Percentiles rank a stretch among this genome's conserved stretches.
Conservation (phyloP, 2,113 vertebrate genomes). For the Elgaria multicarinata region DNA sequence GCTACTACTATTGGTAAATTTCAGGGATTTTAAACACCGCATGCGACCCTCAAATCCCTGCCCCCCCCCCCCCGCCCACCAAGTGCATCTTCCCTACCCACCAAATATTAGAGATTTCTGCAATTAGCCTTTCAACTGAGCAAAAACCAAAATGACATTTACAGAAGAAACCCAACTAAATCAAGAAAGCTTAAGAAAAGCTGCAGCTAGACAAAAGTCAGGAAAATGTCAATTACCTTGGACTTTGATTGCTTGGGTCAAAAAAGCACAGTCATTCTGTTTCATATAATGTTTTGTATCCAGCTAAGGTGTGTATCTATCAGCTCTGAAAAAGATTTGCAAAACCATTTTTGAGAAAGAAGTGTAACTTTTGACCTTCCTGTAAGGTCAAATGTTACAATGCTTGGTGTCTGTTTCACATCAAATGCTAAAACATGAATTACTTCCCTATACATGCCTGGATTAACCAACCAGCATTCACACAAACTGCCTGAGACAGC, state of each 20-base stretch:
- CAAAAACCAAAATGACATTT: slow-evolving; percentile 8
- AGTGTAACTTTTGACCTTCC: slow-evolving; percentile 75
- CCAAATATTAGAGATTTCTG: slow-evolving; percentile 33
- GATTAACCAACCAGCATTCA: not conserved
- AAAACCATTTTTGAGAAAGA: slow-evolving; percentile 86
- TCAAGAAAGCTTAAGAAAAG: slow-evolving; percentile 73
- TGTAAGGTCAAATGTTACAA: slow-evolving; percentile 65
- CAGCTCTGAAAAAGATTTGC: slow-evolving; percentile 89
- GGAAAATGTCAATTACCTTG: slow-evolving; percentile 85
- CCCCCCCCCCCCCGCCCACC: not conserved
- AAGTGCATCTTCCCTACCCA: slow-evolving; percentile 43
- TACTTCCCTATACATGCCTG: not conserved
- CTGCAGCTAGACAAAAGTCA: slow-evolving; percentile 82
- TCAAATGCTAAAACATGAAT: slow-evolving; percentile 24
- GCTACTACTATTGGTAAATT: not conserved
- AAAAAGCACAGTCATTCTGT: slow-evolving; percentile 85
- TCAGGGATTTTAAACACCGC: slow-evolving; percentile 37
- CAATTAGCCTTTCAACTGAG: slow-evolving; percentile 5
- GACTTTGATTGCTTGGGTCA: slow-evolving; percentile 85
- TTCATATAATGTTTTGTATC: slow-evolving; percentile 91
- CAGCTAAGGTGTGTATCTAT: slow-evolving; percentile 90
- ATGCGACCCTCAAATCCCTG: slow-evolving; percentile 43
- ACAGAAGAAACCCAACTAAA: not conserved
- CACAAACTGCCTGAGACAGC: not conserved
- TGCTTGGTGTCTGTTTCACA: slow-evolving; percentile 52